Evolutionary conservation across 2,888 invertebrate species (phyloP).

Genomic region (Ophion ellenae): DNA sequence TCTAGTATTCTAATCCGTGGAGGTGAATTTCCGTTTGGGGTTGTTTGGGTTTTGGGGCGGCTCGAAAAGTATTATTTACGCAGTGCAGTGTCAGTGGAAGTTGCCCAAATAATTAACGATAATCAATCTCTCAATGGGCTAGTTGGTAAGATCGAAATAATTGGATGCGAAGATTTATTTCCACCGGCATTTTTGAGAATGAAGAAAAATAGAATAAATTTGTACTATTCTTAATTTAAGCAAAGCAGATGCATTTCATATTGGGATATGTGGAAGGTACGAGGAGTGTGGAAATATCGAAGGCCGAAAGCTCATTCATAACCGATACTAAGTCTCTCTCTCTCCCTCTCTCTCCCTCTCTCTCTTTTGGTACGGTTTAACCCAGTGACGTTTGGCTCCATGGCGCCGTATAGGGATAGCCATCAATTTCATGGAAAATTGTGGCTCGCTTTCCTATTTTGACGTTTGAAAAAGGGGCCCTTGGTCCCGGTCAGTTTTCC

Average conservation of each 20-base stretch:
- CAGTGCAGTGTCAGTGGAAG: too few species aligned
- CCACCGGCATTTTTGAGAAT: too few species aligned
- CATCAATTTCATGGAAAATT: constrained; percentile 82
- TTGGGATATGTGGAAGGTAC: background rate
- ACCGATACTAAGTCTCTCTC: constrained; percentile 36
- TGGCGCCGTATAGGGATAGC: constrained; percentile 64
- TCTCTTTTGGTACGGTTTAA: background rate
- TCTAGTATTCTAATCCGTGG: too few species aligned
- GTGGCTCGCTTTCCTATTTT: constrained; percentile 81
- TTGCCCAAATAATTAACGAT: too few species aligned
- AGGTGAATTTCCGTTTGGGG: too few species aligned
- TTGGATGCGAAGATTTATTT: too few species aligned
- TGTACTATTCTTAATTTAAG: too few species aligned
- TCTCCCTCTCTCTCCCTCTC: constrained; percentile 4
- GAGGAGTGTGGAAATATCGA: constrained; percentile 5
- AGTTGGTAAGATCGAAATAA: too few species aligned
- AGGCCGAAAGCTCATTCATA: constrained; percentile 43
- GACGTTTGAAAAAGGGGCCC: constrained; percentile 72
- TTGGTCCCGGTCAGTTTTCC: constrained; percentile 60
- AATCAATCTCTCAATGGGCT: too few species aligned
- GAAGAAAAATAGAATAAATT: too few species aligned
- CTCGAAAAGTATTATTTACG: too few species aligned
- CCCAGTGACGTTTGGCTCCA: constrained; percentile 22
- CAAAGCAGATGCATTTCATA: background rate
- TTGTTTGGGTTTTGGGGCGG: too few species aligned